phyloP scores from a whole-genome alignment of 2,113 vertebrate species.

The Alaudala cheleensis region DNA sequence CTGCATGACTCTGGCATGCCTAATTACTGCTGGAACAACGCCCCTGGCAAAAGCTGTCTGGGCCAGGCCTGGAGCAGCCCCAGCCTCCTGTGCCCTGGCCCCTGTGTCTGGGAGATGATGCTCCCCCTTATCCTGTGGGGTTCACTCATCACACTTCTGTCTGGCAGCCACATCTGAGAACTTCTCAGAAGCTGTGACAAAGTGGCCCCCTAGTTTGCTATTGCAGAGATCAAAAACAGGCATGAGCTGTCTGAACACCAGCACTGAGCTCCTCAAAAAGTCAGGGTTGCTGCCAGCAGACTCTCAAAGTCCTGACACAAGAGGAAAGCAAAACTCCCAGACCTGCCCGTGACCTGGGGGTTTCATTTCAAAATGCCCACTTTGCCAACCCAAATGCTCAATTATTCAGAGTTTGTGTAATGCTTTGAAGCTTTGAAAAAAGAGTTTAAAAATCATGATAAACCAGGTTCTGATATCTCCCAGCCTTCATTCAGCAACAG shows the following conservation, averaged over 20 bases:
- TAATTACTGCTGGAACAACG: not conserved
- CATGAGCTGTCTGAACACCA: not conserved
- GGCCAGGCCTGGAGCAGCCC: not conserved
- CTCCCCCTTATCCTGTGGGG: rapidly evolving
- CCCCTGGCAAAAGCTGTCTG: not conserved
- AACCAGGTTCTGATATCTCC: not conserved
- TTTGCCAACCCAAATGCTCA: not conserved
- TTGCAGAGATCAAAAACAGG: not conserved
- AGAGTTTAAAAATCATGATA: not conserved
- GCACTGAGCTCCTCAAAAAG: not conserved
- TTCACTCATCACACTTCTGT: not conserved
- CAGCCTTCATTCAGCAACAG: not conserved
- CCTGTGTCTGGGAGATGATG: rapidly evolving
- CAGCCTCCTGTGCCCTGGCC: not conserved
- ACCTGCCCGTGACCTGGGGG: not conserved
- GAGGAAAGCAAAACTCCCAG: not conserved
- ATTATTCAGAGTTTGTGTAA: not conserved
- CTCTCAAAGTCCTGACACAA: not conserved
- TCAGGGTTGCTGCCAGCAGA: not conserved
- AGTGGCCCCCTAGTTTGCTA: not conserved
- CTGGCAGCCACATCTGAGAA: not conserved
- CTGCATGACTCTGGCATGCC: not conserved
- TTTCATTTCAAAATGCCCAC: not conserved
- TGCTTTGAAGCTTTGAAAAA: too few relatives aligned
- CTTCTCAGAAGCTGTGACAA: not conserved